phyloP scores from a whole-genome alignment of 2,113 vertebrate genomes.

The Uria aalge region DNA sequence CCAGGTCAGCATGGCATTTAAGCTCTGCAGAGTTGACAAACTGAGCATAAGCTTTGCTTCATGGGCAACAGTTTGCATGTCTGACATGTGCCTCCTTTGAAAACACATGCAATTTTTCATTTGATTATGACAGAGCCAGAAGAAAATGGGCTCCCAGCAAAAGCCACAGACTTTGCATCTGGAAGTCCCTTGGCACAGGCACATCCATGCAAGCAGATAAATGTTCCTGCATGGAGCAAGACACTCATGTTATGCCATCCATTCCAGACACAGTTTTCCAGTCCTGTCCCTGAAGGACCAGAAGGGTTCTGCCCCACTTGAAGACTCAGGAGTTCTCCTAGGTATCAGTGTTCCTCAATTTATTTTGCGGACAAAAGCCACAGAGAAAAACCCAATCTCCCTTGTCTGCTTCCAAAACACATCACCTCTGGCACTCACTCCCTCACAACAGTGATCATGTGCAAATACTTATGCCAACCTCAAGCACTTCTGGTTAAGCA shows the following conservation, averaged over 20 bases:
- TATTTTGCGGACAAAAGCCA: not conserved
- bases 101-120: not conserved
- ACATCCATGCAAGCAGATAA: not conserved
- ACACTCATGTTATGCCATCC: not conserved
- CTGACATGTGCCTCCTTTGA: not conserved
- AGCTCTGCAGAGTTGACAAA: not conserved
- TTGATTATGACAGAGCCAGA: not conserved
- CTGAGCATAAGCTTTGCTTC: not conserved
- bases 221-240: not conserved
- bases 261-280: not conserved
- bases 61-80: not conserved
- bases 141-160: not conserved
- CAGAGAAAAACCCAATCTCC: not conserved
- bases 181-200: not conserved
- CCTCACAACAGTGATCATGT: not conserved
- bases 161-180: not conserved
- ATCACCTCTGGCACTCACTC: not conserved
- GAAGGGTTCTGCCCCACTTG: not conserved
- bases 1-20: not conserved
- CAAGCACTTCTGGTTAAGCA: not conserved
- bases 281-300: not conserved
- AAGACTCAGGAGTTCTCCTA: not conserved
- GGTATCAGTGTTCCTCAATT: not conserved
- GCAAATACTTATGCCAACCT: not conserved
- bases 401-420: not conserved